Evolutionary conservation across 2,797 vertebrate genomes (phyloP).

Genomic region (Meda fulgida): DNA sequence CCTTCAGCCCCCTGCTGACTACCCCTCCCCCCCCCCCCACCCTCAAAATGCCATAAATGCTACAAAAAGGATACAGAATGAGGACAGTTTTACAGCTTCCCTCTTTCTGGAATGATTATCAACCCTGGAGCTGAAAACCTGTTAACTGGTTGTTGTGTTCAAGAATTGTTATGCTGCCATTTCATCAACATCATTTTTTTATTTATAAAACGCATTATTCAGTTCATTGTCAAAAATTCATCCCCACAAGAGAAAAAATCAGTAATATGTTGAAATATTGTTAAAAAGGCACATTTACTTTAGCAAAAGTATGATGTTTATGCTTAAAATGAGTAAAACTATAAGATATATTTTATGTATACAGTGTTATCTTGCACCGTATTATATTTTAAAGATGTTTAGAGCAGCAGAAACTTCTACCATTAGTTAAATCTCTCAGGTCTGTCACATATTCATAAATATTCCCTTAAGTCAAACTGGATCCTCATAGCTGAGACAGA

Average conservation of each 20-base stretch:
- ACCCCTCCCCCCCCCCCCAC: slow-evolving; percentile 25
- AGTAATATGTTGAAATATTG: background rate
- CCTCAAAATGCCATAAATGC: slow-evolving; percentile 55
- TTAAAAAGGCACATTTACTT: background rate
- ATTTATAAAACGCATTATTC: background rate
- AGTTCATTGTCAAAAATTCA: background rate
- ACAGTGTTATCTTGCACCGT: background rate
- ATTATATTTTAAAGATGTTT: slow-evolving; percentile 7
- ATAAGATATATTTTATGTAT: background rate
- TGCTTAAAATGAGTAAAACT: background rate
- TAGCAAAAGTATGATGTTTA: background rate
- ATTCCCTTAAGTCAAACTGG: background rate
- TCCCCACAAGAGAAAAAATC: background rate
- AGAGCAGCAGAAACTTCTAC: background rate
- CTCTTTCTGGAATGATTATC: slow-evolving; percentile 53
- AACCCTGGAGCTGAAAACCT: slow-evolving; percentile 40
- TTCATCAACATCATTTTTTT: background rate
- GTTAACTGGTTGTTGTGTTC: slow-evolving; percentile 27
- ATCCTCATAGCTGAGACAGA: slow-evolving; percentile 9
- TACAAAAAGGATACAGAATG: slow-evolving; percentile 59
- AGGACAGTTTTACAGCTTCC: slow-evolving; percentile 56
- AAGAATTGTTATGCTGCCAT: background rate
- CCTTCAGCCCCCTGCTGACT: slow-evolving; percentile 43
- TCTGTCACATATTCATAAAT: slow-evolving; percentile 2
- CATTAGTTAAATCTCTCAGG: background rate